Evolutionary conservation across 2,113 vertebrate species (phyloP).

Genomic region (Casuarius casuarius): DNA sequence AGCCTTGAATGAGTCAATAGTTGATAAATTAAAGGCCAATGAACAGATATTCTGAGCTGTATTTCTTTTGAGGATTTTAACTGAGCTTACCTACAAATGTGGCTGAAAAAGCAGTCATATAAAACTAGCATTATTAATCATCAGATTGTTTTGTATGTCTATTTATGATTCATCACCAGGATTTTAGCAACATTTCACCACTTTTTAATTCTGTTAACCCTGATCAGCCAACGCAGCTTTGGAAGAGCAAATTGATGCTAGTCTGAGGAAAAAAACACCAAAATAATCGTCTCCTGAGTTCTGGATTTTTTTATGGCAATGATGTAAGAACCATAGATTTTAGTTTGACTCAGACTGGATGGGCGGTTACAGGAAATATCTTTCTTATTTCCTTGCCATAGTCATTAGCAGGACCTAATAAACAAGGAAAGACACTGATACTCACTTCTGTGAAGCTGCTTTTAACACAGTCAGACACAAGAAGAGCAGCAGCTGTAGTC

Average conservation of each 20-base stretch:
- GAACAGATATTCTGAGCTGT: conserved; percentile 3
- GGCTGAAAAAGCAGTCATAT: background rate
- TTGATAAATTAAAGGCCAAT: background rate
- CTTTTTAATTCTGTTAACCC: conserved; percentile 14
- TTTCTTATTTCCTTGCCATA: background rate
- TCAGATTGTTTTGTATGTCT: background rate
- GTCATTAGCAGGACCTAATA: background rate
- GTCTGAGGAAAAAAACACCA: background rate
- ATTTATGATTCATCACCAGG: background rate
- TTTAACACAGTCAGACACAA: background rate
- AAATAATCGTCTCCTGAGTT: background rate
- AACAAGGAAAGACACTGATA: accelerated
- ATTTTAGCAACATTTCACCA: background rate
- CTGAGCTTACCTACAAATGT: conserved; percentile 10
- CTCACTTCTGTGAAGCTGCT: background rate
- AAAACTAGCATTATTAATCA: background rate
- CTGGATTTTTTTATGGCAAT: background rate
- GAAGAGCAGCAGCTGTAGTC: background rate
- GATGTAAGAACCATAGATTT: background rate
- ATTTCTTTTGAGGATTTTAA: background rate
- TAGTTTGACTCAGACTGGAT: background rate
- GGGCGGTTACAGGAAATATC: background rate
- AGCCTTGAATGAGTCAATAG: background rate
- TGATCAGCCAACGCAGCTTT: background rate
- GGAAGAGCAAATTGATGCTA: background rate